These are phyloP conservation scores for Nomada hirtipes DNA, from an alignment of 2,888 invertebrate genomes.

Conservation along the genomic window DNA sequence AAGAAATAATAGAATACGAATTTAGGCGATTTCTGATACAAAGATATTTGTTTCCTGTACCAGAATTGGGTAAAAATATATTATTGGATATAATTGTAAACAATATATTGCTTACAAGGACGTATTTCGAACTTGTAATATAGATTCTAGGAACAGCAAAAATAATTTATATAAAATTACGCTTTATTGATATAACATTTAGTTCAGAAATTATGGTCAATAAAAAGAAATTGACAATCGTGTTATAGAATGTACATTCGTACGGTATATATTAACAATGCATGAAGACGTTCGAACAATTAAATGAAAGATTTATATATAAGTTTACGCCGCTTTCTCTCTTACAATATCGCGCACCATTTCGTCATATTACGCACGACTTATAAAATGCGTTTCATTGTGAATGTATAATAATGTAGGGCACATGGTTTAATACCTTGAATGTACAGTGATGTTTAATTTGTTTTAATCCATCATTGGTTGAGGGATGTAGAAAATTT, in stretches of 20 bases:
- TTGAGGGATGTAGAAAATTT: slow-evolving; percentile 22
- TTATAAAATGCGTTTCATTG: slow-evolving; percentile 23
- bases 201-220: slow-evolving; percentile 27
- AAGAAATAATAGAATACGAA: too few relatives aligned
- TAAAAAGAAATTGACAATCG: slow-evolving; percentile 50
- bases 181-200: slow-evolving; percentile 55
- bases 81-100: not conserved
- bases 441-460: slow-evolving; percentile 7
- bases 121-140: not conserved
- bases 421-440: not conserved
- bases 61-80: too few relatives aligned
- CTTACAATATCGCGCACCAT: not conserved
- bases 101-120: not conserved
- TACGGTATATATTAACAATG: slow-evolving; percentile 25
- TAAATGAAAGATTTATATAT: slow-evolving; percentile 12
- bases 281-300: slow-evolving; percentile 29
- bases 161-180: slow-evolving; percentile 60
- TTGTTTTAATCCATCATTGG: slow-evolving; percentile 7
- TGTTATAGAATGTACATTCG: slow-evolving; percentile 40
- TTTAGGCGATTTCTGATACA: too few relatives aligned
- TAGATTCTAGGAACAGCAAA: not conserved
- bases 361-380: slow-evolving; percentile 3
- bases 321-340: not conserved
- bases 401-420: slow-evolving; percentile 1
- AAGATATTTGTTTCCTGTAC: too few relatives aligned